Conservation (phyloP, 2,113 vertebrate species). For the Tachysurus vachellii region DNA sequence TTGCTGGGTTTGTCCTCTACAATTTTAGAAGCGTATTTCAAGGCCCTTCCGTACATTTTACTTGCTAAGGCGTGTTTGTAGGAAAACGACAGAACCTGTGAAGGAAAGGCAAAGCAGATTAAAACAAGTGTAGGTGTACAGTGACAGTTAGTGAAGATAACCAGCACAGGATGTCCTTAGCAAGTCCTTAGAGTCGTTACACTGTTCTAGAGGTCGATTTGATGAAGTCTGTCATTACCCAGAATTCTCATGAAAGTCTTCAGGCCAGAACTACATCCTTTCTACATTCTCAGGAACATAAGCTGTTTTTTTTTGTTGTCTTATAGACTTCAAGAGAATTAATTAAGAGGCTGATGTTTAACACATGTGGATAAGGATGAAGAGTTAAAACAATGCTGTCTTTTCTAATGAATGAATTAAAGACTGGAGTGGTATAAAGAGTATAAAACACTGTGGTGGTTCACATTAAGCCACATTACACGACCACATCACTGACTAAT, state of each 20-base stretch:
- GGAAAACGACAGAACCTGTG: constrained; percentile 91
- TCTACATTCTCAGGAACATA: neutral
- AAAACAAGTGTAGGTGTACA: neutral
- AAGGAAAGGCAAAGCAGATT: neutral
- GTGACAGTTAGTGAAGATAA: neutral
- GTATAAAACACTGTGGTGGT: neutral
- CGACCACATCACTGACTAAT: neutral
- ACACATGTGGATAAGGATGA: too few species aligned
- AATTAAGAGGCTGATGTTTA: neutral
- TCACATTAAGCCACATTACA: neutral
- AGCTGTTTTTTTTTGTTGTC: neutral
- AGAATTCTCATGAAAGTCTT: neutral
- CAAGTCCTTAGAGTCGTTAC: too few species aligned
- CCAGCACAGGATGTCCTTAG: neutral
- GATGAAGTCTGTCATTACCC: neutral
- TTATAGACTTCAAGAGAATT: too few species aligned
- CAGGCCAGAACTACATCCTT: neutral
- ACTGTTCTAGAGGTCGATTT: neutral
- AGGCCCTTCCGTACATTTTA: constrained; percentile 92
- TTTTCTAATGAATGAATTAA: neutral
- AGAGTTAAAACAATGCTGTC: neutral
- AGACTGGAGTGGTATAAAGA: neutral
- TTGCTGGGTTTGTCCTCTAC: constrained; percentile 96
- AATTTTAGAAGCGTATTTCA: constrained; percentile 93
- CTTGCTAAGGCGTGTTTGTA: constrained; percentile 95